Evolutionary conservation across 2,797 vertebrate species (phyloP), one percentile per base, ranked within the genome.

Genomic region (Lagodon rhomboides): DNA sequence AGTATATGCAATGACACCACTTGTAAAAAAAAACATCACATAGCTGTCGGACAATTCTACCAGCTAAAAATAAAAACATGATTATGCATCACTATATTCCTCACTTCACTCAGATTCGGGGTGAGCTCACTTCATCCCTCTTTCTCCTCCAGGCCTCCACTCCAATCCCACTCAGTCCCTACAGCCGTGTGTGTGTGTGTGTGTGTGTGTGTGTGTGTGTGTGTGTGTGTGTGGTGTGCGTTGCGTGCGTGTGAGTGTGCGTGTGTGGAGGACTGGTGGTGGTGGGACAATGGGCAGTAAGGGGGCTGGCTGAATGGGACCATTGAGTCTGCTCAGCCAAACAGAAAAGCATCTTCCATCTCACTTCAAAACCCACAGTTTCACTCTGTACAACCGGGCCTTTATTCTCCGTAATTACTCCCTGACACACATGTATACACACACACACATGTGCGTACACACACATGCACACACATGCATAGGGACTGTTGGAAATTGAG

Each of bases 281-380:
- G 86, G 92, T 88, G 93, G 93, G 93, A 96, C 95, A 96, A 96
- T 95, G 92, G 94, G 93, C 90, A 91, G 91, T 95, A 94, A 94
- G 95, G 95, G 90, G 93, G 83, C 83, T 88, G 88, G 87, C 92
- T 97, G 96, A 97, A 97, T 96, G 92, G 96, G 85, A 89, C 94
- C 93, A 97, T 97, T 97, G 96, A 96, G 94, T 92, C 92, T 97
- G 96, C 93, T 95, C 96, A 97, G 96, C 96, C 96, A 97, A 95
- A 96, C 96, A 97, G 96, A 97, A 97, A 97, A 96, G 95, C 95
- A 95, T 95, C 95, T 95, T 95, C 95, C 94, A 95, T 94, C 95
- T 94, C 93, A 94, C 94, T 95, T 95, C 94, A 95, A 95, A 92
- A 93, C 95, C 93, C 94, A 91, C 91, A 94, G 93, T 95, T 95